Percentiles rank a stretch among this genome's conserved stretches.
These are phyloP conservation scores for Exephanes ischioxanthus DNA, from an alignment of 2,888 invertebrate species.

Conservation along the genomic window DNA sequence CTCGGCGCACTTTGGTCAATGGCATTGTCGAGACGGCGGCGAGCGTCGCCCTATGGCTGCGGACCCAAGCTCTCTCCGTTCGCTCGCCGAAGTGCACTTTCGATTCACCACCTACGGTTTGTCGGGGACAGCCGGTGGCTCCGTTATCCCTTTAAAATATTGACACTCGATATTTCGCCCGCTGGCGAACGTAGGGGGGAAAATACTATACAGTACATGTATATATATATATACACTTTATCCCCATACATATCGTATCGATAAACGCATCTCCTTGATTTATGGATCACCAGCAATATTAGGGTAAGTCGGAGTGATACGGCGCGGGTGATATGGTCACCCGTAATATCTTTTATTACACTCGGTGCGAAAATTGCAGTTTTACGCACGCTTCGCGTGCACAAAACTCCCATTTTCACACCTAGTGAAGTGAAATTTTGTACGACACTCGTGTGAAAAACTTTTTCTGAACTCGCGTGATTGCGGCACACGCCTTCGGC, in stretches of 20 bases:
- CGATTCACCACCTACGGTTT: conserved; percentile 74
- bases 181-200: conserved; percentile 17
- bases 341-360: no score
- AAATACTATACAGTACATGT: conserved; percentile 21
- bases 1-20: conserved; percentile 73
- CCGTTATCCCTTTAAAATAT: conserved; percentile 81
- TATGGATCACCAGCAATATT: neutral
- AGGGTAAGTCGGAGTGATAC: no score
- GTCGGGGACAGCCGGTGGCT: conserved; percentile 73
- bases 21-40: conserved; percentile 71
- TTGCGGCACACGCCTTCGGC: no score
- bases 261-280: neutral
- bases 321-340: no score
- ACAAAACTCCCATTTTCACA: no score
- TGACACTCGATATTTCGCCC: conserved; percentile 79
- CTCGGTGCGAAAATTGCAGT: no score
- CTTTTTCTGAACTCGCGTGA: no score
- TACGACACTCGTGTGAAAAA: no score
- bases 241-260: neutral
- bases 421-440: no score
- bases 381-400: no score
- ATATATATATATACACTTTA: neutral
- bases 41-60: conserved; percentile 29
- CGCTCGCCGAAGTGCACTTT: conserved; percentile 75
- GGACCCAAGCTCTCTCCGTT: conserved; percentile 31